Conservation (phyloP, 2,113 vertebrate genomes). For the Pseudorectes ferrugineus region DNA sequence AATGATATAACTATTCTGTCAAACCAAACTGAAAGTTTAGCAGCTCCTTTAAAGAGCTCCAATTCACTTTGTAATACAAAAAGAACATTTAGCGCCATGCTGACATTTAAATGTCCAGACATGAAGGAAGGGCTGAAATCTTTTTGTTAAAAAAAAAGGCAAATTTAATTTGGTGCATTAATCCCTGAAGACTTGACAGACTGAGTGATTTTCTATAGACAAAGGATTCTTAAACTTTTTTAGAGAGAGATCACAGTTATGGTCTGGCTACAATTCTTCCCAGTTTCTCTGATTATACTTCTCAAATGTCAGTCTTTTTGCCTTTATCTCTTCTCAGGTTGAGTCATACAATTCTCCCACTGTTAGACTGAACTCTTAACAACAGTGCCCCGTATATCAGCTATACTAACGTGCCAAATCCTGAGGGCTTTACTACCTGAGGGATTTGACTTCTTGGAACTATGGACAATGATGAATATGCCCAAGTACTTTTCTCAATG, state of each 20-base stretch:
- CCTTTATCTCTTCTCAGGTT: background rate
- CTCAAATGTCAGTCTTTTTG: background rate
- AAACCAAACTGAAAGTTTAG: constrained; percentile 26
- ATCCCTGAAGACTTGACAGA: background rate
- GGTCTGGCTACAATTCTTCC: background rate
- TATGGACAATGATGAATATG: background rate
- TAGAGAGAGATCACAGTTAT: background rate
- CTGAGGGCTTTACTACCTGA: background rate
- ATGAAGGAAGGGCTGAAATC: background rate
- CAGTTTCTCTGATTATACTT: background rate
- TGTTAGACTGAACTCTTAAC: background rate
- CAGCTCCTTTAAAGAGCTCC: background rate
- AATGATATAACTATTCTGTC: constrained; percentile 9
- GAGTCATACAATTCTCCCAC: background rate
- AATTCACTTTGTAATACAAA: background rate
- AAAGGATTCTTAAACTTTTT: background rate
- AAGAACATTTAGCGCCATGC: background rate
- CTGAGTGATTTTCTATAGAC: background rate
- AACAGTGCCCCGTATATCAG: background rate
- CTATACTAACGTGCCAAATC: background rate
- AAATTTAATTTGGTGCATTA: background rate
- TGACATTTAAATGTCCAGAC: background rate
- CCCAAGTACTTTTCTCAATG: background rate
- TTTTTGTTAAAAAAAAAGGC: background rate
- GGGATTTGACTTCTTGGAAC: background rate